Base-by-base conservation (phyloP, 2,113 vertebrate species). In the Megaceryle torquata region DNA sequence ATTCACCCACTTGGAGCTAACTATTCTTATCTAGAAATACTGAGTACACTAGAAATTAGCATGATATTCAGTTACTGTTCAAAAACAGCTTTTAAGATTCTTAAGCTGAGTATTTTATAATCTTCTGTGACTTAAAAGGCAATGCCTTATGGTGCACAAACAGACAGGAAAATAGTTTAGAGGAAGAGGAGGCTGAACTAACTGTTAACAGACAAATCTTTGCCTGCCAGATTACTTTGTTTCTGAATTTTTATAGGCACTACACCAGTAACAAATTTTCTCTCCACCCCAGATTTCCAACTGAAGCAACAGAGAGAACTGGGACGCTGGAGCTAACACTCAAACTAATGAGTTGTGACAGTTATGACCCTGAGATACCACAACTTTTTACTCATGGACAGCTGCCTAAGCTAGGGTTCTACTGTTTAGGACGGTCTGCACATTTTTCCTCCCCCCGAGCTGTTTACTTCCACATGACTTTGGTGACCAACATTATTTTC, bases 301-400 rank as follows among this genome's bases (percentile, higher is more conserved):
- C 41, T 64, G 48, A 31, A 85, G 35, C 78, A 85, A 76, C 37
- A 74, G 15, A 78, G 15, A 78, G 76, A 88, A 88, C 41, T 28
- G 43, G 12, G 41, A 53, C 26, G 39, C 22, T 5, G 17, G 59
- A 89, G 41, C 65, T 9, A 76, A 44, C 17, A 33, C 15, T 79
- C 88, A 65, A 53, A 78, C 44, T 69, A 90, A 93, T 18, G 48
- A 82, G 54, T 65, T 86, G 50, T 79, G 63, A 91, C 65, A 91
- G 86, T 46, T 53, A 61, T 0, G 31, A 93, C 50, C 9, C 76
- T 51, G 57, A 59, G 74, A 89, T 13, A 83, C 20, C 41, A 50
- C 10, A 93, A 88, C 28, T 68, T 93, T 86, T 78, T 87, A 33
- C 65, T 60, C 65, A 76, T 0, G 14, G 28, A 46, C 88, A 94